phyloP scores from a whole-genome alignment of 2,113 vertebrate species.

The Tragelaphus strepsiceros region DNA sequence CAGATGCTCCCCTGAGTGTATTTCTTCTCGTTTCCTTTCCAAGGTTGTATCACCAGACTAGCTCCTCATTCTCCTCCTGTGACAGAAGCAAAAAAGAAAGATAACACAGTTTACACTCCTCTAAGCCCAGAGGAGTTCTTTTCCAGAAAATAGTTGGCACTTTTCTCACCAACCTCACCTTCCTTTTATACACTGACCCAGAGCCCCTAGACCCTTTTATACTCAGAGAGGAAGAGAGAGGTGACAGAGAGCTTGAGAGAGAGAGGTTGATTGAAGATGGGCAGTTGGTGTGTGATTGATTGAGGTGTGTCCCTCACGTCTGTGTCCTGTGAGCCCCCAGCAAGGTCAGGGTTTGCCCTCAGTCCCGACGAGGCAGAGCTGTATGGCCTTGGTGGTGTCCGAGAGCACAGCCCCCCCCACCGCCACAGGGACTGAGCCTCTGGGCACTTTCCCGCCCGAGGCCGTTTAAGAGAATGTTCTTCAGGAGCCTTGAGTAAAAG shows the following conservation, averaged over 20 bases:
- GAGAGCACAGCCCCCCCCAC: neutral
- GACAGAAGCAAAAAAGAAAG: neutral
- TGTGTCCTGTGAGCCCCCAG: neutral
- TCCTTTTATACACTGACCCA: neutral
- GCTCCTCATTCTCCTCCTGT: neutral
- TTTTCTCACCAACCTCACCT: neutral
- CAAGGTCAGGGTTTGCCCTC: neutral
- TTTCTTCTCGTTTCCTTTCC: neutral
- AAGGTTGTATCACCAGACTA: neutral
- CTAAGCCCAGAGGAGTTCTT: neutral
- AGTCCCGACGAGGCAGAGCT: neutral
- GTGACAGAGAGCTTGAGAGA: neutral
- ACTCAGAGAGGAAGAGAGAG: neutral
- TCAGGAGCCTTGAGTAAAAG: neutral
- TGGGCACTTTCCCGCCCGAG: neutral
- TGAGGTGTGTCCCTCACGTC: neutral
- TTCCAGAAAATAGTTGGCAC: neutral
- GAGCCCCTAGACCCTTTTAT: neutral
- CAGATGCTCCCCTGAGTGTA: neutral
- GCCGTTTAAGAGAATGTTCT: neutral
- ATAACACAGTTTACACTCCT: neutral
- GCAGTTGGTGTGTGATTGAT: fast-evolving
- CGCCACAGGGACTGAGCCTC: neutral
- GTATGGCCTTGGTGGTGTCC: no score
- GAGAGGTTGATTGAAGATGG: neutral